Base-by-base conservation (phyloP, 2,888 invertebrate genomes). In the Drosophila greeni region DNA sequence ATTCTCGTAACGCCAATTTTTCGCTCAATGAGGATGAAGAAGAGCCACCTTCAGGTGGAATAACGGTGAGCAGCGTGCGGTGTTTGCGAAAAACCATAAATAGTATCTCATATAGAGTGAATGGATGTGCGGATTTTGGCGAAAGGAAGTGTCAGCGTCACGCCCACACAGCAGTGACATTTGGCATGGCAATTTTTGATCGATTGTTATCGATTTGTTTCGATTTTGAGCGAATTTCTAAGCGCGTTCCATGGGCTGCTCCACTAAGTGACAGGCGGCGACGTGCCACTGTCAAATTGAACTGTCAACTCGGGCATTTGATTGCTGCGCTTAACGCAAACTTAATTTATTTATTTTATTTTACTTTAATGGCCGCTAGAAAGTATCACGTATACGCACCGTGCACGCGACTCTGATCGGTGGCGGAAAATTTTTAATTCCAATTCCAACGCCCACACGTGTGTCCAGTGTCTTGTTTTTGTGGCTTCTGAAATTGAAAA, bases 341-440 rank as follows among this genome's bases (percentile, higher is more conserved):
- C 65, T 74, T 70, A 74, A 72, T 74, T 74, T 70, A 74, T 70
- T 74, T 74, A 76, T 74, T 75, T 75, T 78, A 81, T 78, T 42
- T 74, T 74, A 76, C 72, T 75, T 75, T 78, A 81, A 81, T 42
- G 69, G 64, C 66, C 67, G 67, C 78, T 78, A 69, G 69, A 69
- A 69, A 69, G 78, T 81, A 69, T 26, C 79, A 80, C 79, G 79
- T 80, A 76, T 76, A 73, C 76, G 73, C 65, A 66, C 37, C 60
- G 70, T 73, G 51, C 64, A 29, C 37, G 59, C 31, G 54, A 40
- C 61, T 55, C 48, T 52, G 45, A 33, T 56, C 48, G 29, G 52
- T 40, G 29, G 61, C 61, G 34, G 34, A 36, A 60, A 54, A 67
- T 20, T 16, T 51, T 43, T 18, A 45, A 60, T 56, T 54, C 45